Conservation (phyloP, 2,797 vertebrate genomes). For the Siniperca scherzeri region DNA sequence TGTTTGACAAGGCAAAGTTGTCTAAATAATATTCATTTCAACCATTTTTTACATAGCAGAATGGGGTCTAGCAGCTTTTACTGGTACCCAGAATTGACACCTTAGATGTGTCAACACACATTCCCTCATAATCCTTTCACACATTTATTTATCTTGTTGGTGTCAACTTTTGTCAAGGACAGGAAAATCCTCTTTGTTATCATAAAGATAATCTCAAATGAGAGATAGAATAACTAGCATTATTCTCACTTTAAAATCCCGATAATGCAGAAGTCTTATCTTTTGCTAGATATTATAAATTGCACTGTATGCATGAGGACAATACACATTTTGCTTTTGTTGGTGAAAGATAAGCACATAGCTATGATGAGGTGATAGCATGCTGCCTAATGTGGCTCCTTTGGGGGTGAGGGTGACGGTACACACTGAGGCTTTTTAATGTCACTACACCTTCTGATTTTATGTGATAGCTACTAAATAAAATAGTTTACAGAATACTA, state of each 20-base stretch:
- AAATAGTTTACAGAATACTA: constrained; percentile 50
- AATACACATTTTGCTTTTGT: constrained; percentile 50
- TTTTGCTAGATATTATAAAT: constrained; percentile 29
- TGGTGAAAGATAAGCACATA: constrained; percentile 46
- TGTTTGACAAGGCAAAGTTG: constrained; percentile 21
- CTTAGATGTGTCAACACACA: constrained; percentile 5
- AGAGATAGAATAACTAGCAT: constrained; percentile 31
- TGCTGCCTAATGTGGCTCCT: constrained; percentile 20
- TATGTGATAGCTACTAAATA: constrained; percentile 51
- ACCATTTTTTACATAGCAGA: neutral
- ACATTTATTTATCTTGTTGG: constrained; percentile 39
- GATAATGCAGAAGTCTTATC: constrained; percentile 34
- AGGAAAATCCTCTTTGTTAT: constrained; percentile 35
- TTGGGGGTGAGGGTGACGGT: constrained; percentile 26
- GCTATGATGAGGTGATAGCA: constrained; percentile 41
- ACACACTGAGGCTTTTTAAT: constrained; percentile 30
- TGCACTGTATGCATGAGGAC: constrained; percentile 17
- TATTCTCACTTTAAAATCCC: constrained; percentile 42
- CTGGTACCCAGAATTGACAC: neutral
- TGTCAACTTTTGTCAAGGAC: constrained; percentile 29
- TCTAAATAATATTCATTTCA: constrained; percentile 28
- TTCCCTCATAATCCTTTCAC: constrained; percentile 37
- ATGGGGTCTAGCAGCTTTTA: neutral
- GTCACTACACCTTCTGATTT: constrained; percentile 35
- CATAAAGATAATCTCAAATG: constrained; percentile 38